phyloP scores from a whole-genome alignment of 2,888 invertebrate genomes.

The Pharmacophagus antenor region DNA sequence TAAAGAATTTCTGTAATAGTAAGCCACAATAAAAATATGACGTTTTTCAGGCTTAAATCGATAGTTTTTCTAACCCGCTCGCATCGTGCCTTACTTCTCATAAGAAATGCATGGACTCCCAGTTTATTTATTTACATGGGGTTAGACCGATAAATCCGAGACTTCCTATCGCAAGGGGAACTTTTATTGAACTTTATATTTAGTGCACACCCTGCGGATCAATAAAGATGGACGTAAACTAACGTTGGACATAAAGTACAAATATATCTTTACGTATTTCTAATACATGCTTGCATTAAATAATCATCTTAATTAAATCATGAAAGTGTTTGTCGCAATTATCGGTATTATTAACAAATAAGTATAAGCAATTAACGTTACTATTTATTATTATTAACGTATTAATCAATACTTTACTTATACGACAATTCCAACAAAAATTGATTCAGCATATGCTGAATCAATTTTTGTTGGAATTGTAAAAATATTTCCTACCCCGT shows the following conservation, averaged over 20 bases:
- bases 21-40: constrained; percentile 48
- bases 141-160: constrained; percentile 78
- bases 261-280: not conserved
- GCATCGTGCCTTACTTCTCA: constrained; percentile 54
- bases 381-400: too few relatives aligned
- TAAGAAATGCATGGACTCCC: constrained; percentile 75
- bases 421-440: too few relatives aligned
- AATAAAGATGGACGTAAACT: constrained; percentile 61
- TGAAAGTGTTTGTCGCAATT: too few relatives aligned
- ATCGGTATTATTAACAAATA: too few relatives aligned
- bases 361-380: too few relatives aligned
- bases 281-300: not conserved
- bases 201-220: constrained; percentile 70
- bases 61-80: constrained; percentile 67
- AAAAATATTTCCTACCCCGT: too few relatives aligned
- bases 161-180: constrained; percentile 68
- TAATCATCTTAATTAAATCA: too few relatives aligned
- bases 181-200: constrained; percentile 79
- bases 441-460: too few relatives aligned
- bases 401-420: too few relatives aligned
- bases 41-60: constrained; percentile 49
- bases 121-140: constrained; percentile 80
- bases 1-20: not conserved
- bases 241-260: constrained; percentile 43
- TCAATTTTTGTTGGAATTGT: too few relatives aligned